Base-by-base conservation (phyloP, 2,113 vertebrate species). In the Manacus vitellinus region DNA sequence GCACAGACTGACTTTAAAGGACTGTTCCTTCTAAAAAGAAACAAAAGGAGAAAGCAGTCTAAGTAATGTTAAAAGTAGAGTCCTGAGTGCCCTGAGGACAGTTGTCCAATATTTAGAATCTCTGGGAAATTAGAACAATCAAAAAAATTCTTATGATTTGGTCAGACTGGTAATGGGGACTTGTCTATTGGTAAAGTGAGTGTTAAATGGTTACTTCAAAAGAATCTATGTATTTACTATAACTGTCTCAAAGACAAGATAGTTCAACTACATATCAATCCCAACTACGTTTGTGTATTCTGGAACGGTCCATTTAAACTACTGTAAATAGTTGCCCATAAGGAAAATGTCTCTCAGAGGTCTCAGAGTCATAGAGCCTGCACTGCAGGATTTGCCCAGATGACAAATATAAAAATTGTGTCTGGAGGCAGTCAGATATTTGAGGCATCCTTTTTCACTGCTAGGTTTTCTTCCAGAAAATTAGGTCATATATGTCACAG, bases 401-500 rank as follows among this genome's bases (percentile, higher is more conserved):
- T 5, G 9, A 66, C 35, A 71, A 61, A 46, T 20, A 8, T 3
- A 46, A 41, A 22, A 33, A 37, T 80, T 23, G 4, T 8, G 1
- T 33, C 39, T 85, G 35, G 12, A 89, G 25, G 44, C 19, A 77
- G 52, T 33, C 21, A 68, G 21, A 73, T 2, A 19, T 33, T 49
- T 55, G 14, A 78, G 22, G 31, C 20, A 71, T 52, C 8, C 9
- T 61, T 27, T 83, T 30, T 61, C 51, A 61, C 14, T 28, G 21
- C 5, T n/a, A 67, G 12, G 9, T 61, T 44, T 85, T 76, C 19
- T 13, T 5, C 31, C 16, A 27, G 58, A 58, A 86, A 72, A 92
- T 11, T 55, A 72, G 5, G 19, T 37, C 0, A 0, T 2, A 1
- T 41, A 46, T 54, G 54, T 75, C 43, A 44, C 2, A 58, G 37